Evolutionary conservation across 2,888 invertebrate genomes (phyloP).

Genomic region (Drosophila macrothrix): DNA sequence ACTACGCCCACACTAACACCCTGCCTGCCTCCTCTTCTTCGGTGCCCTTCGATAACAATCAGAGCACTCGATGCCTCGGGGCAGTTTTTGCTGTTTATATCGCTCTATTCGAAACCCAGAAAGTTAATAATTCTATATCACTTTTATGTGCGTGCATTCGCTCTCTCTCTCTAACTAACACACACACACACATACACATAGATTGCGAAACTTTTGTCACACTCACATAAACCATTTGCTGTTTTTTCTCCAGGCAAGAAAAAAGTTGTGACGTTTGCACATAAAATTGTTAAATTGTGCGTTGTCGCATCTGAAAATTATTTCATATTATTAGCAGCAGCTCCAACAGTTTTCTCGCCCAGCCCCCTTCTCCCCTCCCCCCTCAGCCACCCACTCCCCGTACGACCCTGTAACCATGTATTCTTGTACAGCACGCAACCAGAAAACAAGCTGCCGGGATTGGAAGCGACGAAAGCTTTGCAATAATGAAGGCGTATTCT

Average conservation of each 20-base stretch:
- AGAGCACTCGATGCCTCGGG: constrained; percentile 15
- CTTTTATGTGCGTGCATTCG: constrained; percentile 47
- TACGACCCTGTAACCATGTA: neutral
- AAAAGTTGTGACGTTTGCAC: constrained; percentile 38
- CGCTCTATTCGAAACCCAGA: constrained; percentile 31
- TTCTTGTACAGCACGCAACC: neutral
- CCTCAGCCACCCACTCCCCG: neutral
- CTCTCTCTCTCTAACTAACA: constrained; percentile 4
- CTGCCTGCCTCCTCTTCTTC: neutral
- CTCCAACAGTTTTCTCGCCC: neutral
- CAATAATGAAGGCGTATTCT: constrained; percentile 50
- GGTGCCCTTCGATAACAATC: constrained; percentile 11
- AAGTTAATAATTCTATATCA: constrained; percentile 77
- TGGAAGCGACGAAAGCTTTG: constrained; percentile 48
- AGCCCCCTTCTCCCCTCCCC: neutral
- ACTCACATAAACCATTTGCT: constrained; percentile 44
- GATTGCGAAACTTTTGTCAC: constrained; percentile 39
- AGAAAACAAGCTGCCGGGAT: neutral
- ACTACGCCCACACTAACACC: neutral
- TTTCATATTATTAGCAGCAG: constrained; percentile 40
- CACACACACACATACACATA: neutral
- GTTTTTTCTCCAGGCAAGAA: constrained; percentile 8
- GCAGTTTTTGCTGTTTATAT: constrained; percentile 39
- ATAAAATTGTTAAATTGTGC: constrained; percentile 53
- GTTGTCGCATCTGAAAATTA: constrained; percentile 44